Percentiles rank a stretch among this genome's conserved stretches.
These are phyloP conservation scores for Argentina silus DNA, from an alignment of 2,797 vertebrate species.

Conservation along the genomic window DNA sequence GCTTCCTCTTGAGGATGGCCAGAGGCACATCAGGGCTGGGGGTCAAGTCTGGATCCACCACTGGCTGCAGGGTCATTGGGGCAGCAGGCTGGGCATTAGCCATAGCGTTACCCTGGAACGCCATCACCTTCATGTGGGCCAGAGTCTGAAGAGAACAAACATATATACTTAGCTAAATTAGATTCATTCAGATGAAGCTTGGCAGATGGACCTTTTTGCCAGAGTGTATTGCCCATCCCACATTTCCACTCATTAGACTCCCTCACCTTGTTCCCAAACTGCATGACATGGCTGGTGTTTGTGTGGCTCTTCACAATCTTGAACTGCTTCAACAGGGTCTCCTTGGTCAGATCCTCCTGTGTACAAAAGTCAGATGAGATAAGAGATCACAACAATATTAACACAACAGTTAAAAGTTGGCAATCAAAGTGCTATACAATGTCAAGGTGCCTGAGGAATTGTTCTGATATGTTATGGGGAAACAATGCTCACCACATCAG, in stretches of 20 bases:
- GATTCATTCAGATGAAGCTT: background rate
- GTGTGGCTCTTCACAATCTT: slow-evolving; percentile 89
- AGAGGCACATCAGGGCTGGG: slow-evolving; percentile 93
- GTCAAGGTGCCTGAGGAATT: too few relatives aligned
- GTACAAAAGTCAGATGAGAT: slow-evolving; percentile 21
- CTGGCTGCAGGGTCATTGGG: slow-evolving; percentile 65
- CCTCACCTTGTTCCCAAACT: slow-evolving; percentile 92
- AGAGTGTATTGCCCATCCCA: background rate
- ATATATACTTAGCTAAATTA: too few relatives aligned
- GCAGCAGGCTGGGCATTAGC: slow-evolving; percentile 53
- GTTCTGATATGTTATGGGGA: background rate
- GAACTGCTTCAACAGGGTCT: slow-evolving; percentile 91
- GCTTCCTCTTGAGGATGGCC: slow-evolving; percentile 89
- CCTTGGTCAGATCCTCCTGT: slow-evolving; percentile 90
- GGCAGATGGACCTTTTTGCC: background rate
- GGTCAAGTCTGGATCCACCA: slow-evolving; percentile 79
- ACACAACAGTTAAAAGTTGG: background rate
- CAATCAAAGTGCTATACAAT: too few relatives aligned
- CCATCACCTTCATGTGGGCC: slow-evolving; percentile 88
- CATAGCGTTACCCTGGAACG: slow-evolving; percentile 87
- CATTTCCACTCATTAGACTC: background rate
- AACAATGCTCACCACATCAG: slow-evolving; percentile 80
- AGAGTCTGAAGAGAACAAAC: slow-evolving; percentile 77
- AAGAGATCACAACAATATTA: background rate
- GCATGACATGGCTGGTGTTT: slow-evolving; percentile 96